Conservation (phyloP, 1,140 invertebrate species). For the Xylocopa sonorina region DNA sequence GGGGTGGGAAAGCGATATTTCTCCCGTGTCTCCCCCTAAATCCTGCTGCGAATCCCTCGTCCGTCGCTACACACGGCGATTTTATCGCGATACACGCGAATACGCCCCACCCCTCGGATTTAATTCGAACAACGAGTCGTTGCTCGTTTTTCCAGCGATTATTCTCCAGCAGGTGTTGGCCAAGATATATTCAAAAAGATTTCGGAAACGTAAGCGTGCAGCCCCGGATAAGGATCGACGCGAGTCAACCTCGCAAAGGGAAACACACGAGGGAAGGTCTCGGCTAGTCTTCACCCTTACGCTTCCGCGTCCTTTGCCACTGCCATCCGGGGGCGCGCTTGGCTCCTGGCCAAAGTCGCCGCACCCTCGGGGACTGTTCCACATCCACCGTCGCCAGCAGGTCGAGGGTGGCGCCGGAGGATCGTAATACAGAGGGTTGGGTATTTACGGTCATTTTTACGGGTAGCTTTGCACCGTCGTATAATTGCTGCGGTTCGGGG, state of each 20-base stretch:
- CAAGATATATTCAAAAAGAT: too few relatives aligned
- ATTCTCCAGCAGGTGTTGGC: too few relatives aligned
- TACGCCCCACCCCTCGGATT: not conserved
- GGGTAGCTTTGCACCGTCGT: conserved; percentile 63
- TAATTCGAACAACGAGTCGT: not conserved
- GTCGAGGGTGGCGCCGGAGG: not conserved
- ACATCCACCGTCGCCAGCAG: conserved; percentile 38
- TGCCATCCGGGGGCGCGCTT: conserved; percentile 64
- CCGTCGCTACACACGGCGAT: conserved; percentile 8
- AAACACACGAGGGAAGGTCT: not conserved
- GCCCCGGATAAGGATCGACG: too few relatives aligned
- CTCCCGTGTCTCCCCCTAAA: conserved; percentile 22
- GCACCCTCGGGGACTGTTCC: conserved; percentile 51
- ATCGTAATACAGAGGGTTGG: conserved; percentile 49
- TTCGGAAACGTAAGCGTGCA: too few relatives aligned
- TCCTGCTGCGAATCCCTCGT: conserved; percentile 15
- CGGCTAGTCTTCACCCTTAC: not conserved
- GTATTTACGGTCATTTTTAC: conserved; percentile 78
- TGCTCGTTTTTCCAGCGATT: not conserved
- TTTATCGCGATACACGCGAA: not conserved
- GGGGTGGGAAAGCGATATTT: conserved; percentile 28
- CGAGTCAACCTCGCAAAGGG: too few relatives aligned
- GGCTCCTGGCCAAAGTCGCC: conserved; percentile 68
- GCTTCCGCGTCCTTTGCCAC: conserved; percentile 16
- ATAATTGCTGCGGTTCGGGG: conserved; percentile 68